Evolutionary conservation across 2,113 vertebrate species (phyloP), one percentile per base, ranked within the genome.

Genomic region (Cololabis saira): DNA sequence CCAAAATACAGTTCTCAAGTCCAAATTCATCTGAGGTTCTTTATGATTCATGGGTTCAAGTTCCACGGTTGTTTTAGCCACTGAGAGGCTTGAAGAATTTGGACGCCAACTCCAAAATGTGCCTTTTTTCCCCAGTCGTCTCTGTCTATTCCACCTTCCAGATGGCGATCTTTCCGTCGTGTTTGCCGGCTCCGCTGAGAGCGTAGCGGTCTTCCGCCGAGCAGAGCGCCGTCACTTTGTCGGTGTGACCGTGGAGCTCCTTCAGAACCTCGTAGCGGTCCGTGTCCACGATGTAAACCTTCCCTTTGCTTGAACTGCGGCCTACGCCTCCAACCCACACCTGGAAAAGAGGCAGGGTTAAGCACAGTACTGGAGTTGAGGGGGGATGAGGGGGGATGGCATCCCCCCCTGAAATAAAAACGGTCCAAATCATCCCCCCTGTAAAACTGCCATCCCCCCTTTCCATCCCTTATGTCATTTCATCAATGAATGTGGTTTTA

Each of bases 121-220:
- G 48, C 2, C 62, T 43, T n/a, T 14, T 45, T 48, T 44, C 30
- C 50, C 24, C 27, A n/a, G 59, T 30, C 7, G 1, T 11, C 10
- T 18, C 76, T 11, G 7, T 18, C 76, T 92, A 98, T 63, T 96
- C 96, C 0, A 95, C 96, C 43, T 95, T 98, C 98, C 98, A 99
- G 80, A 99, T 99, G 65, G 95, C 97, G 1, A 99, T 91, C 85
- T 99, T 99, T 1, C 97, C 98, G 5, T 99, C 98, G 0, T 93
- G 91, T 4, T 74, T 84, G 1, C 93, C 97, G 0, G 96, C 94
- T 10, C 98, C 97, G 0, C 97, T 99, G 41, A 99, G 94, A 68
- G 98, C 90, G 0, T 99, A 99, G 1, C 96, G 90, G 79, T 98
- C 95, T 87, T 99, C 97, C 0, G 96, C 96, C 0, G 96, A 97